These are phyloP conservation scores for Protonemura montana DNA, from an alignment of 2,888 invertebrate genomes.

Conservation along the genomic window DNA sequence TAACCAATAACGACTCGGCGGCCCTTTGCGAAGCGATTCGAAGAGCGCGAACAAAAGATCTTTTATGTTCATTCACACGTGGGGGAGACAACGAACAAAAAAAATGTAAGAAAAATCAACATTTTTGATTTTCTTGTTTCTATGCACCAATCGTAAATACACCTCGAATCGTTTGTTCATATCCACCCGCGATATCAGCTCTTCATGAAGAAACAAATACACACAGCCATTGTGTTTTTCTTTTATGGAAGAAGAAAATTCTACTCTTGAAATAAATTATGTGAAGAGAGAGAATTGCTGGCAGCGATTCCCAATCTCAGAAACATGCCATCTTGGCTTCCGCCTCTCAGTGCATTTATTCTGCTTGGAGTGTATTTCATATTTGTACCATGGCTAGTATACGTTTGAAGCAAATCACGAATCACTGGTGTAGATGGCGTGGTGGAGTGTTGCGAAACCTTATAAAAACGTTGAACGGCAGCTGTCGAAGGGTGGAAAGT, in stretches of 20 bases:
- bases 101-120: constrained; percentile 16
- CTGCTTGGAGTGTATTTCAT: neutral
- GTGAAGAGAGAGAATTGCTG: neutral
- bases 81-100: neutral
- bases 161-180: neutral
- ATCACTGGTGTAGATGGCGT: neutral
- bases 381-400: neutral
- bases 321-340: neutral
- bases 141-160: neutral
- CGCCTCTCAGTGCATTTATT: neutral
- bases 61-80: constrained; percentile 15
- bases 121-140: constrained; percentile 22
- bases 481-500: constrained; percentile 32
- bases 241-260: neutral
- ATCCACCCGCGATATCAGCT: neutral
- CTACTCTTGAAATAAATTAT: neutral
- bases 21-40: neutral
- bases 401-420: neutral
- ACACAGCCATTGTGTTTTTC: neutral
- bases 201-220: neutral
- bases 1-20: neutral
- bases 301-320: neutral
- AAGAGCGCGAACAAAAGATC: constrained; percentile 12
- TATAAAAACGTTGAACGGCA: constrained; percentile 25
- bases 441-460: constrained; percentile 33